A percentile compares a stretch with the other conserved stretches of the same genome.
Conservation (phyloP, 2,888 invertebrate species). For the Eupithecia pulchellata region DNA sequence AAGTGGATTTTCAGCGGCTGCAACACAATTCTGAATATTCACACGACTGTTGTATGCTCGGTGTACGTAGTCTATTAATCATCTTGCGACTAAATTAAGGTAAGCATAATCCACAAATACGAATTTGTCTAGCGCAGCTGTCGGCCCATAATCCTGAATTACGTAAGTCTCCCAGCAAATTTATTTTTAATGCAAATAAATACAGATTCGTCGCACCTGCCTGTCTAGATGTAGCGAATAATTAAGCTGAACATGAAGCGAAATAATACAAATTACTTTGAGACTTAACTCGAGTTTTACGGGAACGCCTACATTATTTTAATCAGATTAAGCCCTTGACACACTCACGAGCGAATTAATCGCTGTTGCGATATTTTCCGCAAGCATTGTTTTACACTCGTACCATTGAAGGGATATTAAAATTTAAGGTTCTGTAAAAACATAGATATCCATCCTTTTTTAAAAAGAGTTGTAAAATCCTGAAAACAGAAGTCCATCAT, state of each 20-base stretch:
- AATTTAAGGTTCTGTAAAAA: background rate
- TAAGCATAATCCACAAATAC: constrained; percentile 69
- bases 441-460: background rate
- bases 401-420: background rate
- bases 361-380: constrained; percentile 24
- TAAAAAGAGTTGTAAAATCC: background rate
- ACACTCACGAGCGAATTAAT: constrained; percentile 57
- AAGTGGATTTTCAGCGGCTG: constrained; percentile 14
- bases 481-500: background rate
- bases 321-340: constrained; percentile 64
- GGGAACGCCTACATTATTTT: constrained; percentile 64
- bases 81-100: constrained; percentile 71
- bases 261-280: constrained; percentile 80
- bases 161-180: constrained; percentile 75
- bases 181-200: constrained; percentile 83
- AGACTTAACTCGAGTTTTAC: constrained; percentile 74
- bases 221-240: constrained; percentile 77
- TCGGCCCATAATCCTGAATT: constrained; percentile 76
- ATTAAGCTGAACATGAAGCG: constrained; percentile 79
- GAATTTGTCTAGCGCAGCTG: constrained; percentile 77
- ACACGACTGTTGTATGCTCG: constrained; percentile 45
- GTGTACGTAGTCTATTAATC: constrained; percentile 57
- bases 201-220: constrained; percentile 82
- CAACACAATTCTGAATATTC: constrained; percentile 5
- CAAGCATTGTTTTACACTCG: background rate